Base-by-base conservation (phyloP, 2,113 vertebrate species). In the Chloroceryle aenea region DNA sequence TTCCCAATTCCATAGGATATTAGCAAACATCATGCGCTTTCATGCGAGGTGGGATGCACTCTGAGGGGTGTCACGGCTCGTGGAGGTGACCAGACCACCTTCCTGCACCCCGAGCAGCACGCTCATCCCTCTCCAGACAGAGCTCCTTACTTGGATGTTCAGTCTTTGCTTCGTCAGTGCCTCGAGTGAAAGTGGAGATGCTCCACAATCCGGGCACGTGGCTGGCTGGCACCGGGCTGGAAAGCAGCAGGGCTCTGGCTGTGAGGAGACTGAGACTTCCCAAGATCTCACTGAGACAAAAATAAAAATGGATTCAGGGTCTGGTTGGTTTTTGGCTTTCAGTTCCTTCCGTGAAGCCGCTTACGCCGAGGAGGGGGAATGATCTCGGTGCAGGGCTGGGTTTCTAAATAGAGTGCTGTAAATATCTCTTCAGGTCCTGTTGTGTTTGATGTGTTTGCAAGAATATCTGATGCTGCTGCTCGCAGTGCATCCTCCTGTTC, bases 141-240 rank as follows among this genome's bases (percentile, higher is more conserved):
- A 48, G 83, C 86, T 96, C 56, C 4, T 96, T 91, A 50, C 76
- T 12, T 45, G 19, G 82, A 63, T 75, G 89, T 88, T 95, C 10
- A 92, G 96, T 90, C 87, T 67, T 38, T 50, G 53, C 79, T 94
- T 83, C 80, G 0, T 77, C 32, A 76, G 61, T 69, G 95, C 81
- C 17, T 48, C 47, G 12, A 45, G 43, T 45, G 43, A 45, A 18
- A 45, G 43, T 45, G 43, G 11, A 25, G 47, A 23, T 48, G 47
- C 22, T 48, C 47, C 47, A 23, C 10, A 22, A 48, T 23, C 47
- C 12, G 22, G 21, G 47, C 47, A 48, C 47, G 22, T 23, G 47
- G 22, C 47, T 45, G 43, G 7, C 19, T 18, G 17, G 17, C 43
- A 18, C 43, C 43, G 43, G 6, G 17, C 47, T 48, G 47, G 47